Evolutionary conservation across 2,113 vertebrate species (phyloP).

Genomic region (Hylia prasina): DNA sequence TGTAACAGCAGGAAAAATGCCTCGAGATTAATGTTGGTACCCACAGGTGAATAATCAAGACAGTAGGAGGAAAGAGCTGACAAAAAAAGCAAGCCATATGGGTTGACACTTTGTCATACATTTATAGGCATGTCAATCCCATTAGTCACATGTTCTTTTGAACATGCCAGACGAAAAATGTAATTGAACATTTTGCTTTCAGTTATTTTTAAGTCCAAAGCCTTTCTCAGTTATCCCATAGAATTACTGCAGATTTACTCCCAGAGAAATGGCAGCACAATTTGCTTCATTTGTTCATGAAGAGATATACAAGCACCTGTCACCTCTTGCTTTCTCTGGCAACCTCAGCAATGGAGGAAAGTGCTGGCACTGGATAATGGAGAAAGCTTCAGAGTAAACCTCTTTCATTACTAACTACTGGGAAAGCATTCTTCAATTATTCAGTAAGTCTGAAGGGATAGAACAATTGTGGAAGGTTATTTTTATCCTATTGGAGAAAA

Average conservation of each 20-base stretch:
- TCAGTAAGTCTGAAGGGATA: slow-evolving; percentile 46
- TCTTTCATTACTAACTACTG: slow-evolving; percentile 29
- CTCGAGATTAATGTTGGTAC: background rate
- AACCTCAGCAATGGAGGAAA: slow-evolving; percentile 3
- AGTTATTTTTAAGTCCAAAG: background rate
- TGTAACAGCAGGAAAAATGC: background rate
- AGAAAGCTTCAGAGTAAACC: slow-evolving; percentile 7
- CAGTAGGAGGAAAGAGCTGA: background rate
- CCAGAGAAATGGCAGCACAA: background rate
- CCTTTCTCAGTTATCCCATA: background rate
- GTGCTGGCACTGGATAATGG: slow-evolving; percentile 17
- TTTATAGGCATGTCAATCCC: background rate
- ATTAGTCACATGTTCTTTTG: slow-evolving; percentile 20
- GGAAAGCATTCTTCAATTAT: slow-evolving; percentile 65
- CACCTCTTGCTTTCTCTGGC: background rate
- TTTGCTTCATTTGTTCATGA: slow-evolving; percentile 7
- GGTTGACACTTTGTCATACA: background rate
- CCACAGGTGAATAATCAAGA: background rate
- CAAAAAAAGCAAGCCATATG: background rate
- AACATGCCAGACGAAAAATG: background rate
- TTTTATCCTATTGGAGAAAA: slow-evolving; percentile 39
- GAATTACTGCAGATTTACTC: background rate
- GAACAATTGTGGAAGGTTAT: slow-evolving; percentile 43
- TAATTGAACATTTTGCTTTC: background rate
- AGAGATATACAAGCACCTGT: slow-evolving; percentile 9